A percentile compares a stretch with the other conserved stretches of the same genome.
Evolutionary conservation across 2,888 invertebrate genomes (phyloP).

Genomic region (Protophormia terraenovae): DNA sequence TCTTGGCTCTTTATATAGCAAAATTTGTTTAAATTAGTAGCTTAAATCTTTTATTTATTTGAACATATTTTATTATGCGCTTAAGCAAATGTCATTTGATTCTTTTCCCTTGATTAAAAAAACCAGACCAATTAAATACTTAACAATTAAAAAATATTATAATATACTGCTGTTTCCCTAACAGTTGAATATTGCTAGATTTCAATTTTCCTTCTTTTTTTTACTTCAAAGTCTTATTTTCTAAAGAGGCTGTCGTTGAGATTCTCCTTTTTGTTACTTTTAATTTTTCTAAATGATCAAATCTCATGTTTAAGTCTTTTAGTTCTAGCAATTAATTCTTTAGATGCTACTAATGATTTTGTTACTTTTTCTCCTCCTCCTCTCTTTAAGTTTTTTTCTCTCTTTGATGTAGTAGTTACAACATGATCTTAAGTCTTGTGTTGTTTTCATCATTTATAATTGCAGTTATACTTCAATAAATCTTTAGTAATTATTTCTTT

Average conservation of each 20-base stretch:
- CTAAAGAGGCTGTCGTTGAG: not conserved
- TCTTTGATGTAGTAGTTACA: not conserved
- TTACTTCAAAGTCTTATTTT: not conserved
- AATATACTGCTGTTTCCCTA: too few species aligned
- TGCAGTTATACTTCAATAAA: conserved; percentile 15
- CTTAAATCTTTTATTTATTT: too few species aligned
- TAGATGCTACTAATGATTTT: not conserved
- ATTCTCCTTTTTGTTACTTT: not conserved
- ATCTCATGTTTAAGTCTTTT: not conserved
- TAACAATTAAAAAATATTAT: too few species aligned
- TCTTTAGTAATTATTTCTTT: not conserved
- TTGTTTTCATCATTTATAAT: not conserved
- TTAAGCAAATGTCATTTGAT: too few species aligned
- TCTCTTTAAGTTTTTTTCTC: not conserved
- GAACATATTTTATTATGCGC: too few species aligned
- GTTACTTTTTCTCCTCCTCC: not conserved
- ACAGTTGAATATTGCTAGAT: too few species aligned
- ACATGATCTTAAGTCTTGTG: too few species aligned
- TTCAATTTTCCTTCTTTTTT: too few species aligned
- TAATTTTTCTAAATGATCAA: not conserved
- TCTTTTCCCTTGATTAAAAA: too few species aligned
- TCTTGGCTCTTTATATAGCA: too few species aligned
- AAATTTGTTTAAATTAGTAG: too few species aligned
- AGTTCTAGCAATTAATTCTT: not conserved
- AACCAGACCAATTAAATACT: too few species aligned